Evolutionary conservation across 2,797 vertebrate species (phyloP).

Genomic region (Cuniculus paca): DNA sequence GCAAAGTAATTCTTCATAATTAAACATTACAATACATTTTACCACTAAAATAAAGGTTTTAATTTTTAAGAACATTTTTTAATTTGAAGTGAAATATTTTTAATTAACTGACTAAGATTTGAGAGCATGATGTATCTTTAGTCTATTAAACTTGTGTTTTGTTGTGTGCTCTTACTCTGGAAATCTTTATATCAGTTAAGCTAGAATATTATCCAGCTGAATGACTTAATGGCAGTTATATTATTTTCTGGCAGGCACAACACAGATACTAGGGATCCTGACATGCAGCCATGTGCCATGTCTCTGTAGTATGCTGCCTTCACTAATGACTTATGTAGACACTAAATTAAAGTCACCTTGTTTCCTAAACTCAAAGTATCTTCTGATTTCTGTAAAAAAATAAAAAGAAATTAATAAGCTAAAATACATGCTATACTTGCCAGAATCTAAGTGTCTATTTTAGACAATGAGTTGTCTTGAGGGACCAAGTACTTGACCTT

Average conservation of each 20-base stretch:
- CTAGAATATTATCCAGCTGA: neutral
- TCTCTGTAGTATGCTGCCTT: neutral
- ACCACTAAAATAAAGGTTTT: neutral
- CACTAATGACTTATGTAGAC: neutral
- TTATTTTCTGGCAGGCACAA: neutral
- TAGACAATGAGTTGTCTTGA: neutral
- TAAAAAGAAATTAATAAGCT: neutral
- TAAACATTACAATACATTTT: neutral
- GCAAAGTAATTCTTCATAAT: neutral
- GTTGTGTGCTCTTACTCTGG: neutral
- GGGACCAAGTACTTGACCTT: neutral
- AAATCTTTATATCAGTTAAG: slow-evolving; percentile 1
- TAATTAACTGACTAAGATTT: neutral
- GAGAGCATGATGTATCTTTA: neutral
- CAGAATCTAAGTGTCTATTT: neutral
- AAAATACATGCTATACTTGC: neutral
- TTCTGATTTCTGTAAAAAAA: neutral
- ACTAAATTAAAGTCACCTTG: neutral
- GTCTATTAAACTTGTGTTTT: neutral
- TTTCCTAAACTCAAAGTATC: neutral
- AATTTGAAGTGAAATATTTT: neutral
- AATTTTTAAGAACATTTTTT: neutral
- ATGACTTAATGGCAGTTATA: neutral
- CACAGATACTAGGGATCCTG: neutral
- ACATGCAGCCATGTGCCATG: neutral